Conservation (phyloP, 2,797 vertebrate genomes). For the Hemitrygon akajei region DNA sequence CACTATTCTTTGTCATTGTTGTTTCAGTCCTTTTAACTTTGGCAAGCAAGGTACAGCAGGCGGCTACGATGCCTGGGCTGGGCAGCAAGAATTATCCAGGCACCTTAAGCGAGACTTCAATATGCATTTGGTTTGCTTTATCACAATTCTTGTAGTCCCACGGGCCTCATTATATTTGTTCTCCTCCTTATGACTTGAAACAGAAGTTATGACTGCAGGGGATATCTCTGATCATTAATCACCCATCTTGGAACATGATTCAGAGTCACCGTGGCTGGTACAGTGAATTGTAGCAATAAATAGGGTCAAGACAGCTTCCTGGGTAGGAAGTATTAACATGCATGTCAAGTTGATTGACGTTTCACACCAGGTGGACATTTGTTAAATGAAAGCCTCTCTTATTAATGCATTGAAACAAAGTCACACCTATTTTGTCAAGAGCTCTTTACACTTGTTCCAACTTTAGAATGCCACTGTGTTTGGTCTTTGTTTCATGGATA, state of each 20-base stretch:
- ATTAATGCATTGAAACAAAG: not conserved
- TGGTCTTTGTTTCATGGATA: not conserved
- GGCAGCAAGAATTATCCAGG: not conserved
- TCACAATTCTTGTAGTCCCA: not conserved
- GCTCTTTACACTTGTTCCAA: not conserved
- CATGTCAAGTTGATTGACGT: not conserved
- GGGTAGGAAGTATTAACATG: not conserved
- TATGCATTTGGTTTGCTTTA: not conserved
- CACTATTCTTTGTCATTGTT: not conserved
- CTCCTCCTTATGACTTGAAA: not conserved
- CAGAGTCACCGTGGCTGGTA: constrained; percentile 6
- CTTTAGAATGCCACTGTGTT: not conserved
- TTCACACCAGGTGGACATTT: not conserved
- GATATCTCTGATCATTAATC: constrained; percentile 25
- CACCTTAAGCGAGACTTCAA: constrained; percentile 2
- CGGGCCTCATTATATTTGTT: constrained; percentile 14
- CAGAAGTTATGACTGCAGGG: constrained; percentile 11
- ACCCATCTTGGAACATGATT: constrained; percentile 7
- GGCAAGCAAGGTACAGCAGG: not conserved
- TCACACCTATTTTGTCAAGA: not conserved
- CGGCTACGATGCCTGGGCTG: not conserved
- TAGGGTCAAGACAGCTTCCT: not conserved
- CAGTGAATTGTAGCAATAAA: not conserved
- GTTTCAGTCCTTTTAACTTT: not conserved
- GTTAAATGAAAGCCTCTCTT: not conserved